A percentile compares a stretch with the other conserved stretches of the same genome.
These are phyloP conservation scores for Cheilosia vernalis DNA, from an alignment of 2,888 invertebrate species.

Conservation along the genomic window DNA sequence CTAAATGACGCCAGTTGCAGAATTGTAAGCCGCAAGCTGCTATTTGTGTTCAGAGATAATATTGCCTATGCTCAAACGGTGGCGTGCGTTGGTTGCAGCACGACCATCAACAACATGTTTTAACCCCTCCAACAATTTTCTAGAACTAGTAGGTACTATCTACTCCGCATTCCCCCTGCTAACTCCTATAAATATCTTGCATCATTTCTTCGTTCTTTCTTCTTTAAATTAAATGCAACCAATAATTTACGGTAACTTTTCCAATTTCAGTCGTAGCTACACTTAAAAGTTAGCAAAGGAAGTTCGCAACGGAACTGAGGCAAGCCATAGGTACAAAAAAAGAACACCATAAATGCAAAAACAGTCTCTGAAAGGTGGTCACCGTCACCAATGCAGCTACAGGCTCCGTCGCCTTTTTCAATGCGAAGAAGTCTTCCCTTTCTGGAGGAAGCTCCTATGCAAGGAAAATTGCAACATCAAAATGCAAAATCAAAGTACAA, in stretches of 20 bases:
- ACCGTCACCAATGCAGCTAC: constrained; percentile 5
- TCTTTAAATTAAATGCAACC: constrained; percentile 49
- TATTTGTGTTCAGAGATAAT: too few relatives aligned
- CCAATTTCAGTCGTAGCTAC: constrained; percentile 50
- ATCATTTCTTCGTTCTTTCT: constrained; percentile 13
- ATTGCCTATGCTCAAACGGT: too few relatives aligned
- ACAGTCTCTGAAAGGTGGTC: constrained; percentile 33
- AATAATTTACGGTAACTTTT: constrained; percentile 63
- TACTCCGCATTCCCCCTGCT: too few relatives aligned
- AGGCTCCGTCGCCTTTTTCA: neutral
- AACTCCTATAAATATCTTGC: neutral
- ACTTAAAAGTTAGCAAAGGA: constrained; percentile 27
- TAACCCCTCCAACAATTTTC: too few relatives aligned
- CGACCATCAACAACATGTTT: too few relatives aligned
- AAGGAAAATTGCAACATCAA: constrained; percentile 30
- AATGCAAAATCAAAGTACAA: constrained; percentile 57
- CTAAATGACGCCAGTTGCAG: too few relatives aligned
- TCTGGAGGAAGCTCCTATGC: neutral
- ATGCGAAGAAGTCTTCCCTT: constrained; percentile 4
- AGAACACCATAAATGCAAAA: constrained; percentile 54
- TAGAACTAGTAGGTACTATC: too few relatives aligned
- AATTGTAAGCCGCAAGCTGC: too few relatives aligned
- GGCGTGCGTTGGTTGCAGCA: too few relatives aligned
- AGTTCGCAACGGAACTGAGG: neutral
- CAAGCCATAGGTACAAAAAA: neutral